Base-by-base conservation (phyloP, 1,140 invertebrate species). In the Cydia splendana region DNA sequence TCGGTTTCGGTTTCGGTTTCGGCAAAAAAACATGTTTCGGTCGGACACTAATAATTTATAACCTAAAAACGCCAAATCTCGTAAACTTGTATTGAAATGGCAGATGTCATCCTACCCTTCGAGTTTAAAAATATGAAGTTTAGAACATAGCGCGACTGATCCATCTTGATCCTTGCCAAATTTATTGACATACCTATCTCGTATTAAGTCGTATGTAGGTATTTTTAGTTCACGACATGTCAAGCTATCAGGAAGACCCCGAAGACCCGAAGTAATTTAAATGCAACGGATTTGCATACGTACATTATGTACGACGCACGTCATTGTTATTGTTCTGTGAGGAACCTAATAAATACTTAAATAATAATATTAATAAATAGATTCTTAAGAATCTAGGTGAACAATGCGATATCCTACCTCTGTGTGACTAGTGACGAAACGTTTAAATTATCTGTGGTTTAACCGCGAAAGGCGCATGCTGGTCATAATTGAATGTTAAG, bases 211-310 rank as follows among this genome's bases (percentile, higher is more conserved):
- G 10, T 18, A 53, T 12, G 45, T 53, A 13, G 51, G 20, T 24
- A 62, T 24, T 62, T 20, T 62, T 3, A 62, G 20, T 24, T 62
- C 20, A 62, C 6, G 57, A 12, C 18, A 24, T 18, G 57, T 62
- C 18, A 62, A 71, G 15, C 38, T 38, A 71, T 71, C 67, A n/a
- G 34, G 67, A 71, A 45, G 67, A 71, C 30, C 30, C 30, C 30
- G 30, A 24, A 24, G 24, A 24, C 67, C 30, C 7, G n/a, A 38
- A 42, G 30, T 10, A 42, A 71, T 71, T 71, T 71, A 18, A 30
- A 71, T 42, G 38, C 67, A 71, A 38, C 67, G 6, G 2, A 71
- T 71, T 71, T 71, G 67, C 28, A 71, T 71, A 71, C 18, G 51
- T 18, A 53, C n/a, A 53, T 53, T 53, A 53, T 53, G 15, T 53